Percentiles rank a stretch among this genome's conserved stretches.
phyloP scores from a whole-genome alignment of 2,888 invertebrate genomes.

The Seladonia tumulorum region DNA sequence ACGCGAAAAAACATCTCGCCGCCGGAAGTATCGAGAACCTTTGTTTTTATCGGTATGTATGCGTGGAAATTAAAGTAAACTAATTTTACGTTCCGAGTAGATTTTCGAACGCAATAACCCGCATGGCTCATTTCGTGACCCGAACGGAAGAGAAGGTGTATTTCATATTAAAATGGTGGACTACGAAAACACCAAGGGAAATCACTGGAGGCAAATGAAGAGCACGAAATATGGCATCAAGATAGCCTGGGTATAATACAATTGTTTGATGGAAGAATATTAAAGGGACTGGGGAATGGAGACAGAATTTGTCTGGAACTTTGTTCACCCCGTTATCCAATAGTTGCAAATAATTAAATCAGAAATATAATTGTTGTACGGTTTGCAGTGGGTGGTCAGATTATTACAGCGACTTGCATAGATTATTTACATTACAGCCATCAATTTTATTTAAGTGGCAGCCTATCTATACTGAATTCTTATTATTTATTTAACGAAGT shows the following conservation, averaged over 20 bases:
- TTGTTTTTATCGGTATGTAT: neutral
- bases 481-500: neutral
- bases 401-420: neutral
- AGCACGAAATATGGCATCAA: neutral
- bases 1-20: neutral
- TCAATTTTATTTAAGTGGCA: no score
- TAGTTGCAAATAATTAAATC: neutral
- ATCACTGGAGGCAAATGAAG: neutral
- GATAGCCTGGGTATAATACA: conserved; percentile 4
- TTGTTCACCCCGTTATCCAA: neutral
- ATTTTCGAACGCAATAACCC: neutral
- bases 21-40: neutral
- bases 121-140: neutral
- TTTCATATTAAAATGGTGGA: neutral
- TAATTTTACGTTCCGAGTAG: neutral
- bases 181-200: conserved; percentile 3
- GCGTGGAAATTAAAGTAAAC: neutral
- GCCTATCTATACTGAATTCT: neutral
- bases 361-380: neutral
- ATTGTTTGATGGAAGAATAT: neutral
- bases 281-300: neutral
- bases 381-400: neutral
- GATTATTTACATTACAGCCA: neutral
- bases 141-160: neutral
- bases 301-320: neutral